Percentiles rank a stretch among this genome's conserved stretches.
phyloP scores from a whole-genome alignment of 2,888 invertebrate species.

The Slavum lentiscoides region DNA sequence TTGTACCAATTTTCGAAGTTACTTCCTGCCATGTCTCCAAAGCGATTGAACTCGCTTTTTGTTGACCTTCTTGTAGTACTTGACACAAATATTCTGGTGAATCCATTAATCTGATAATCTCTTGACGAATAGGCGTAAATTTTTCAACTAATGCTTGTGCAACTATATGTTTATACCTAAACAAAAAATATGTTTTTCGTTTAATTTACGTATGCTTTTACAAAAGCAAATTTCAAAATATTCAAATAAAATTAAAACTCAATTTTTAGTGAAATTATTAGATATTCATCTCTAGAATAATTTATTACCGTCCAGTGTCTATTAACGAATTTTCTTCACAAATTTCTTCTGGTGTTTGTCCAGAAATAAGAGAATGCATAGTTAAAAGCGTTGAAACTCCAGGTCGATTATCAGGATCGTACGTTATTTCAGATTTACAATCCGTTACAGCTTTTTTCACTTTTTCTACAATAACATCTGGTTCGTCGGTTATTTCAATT shows the following conservation, averaged over 20 bases:
- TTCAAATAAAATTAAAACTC: too few relatives aligned
- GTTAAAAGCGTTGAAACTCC: constrained; percentile 88
- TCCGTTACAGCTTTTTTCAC: constrained; percentile 91
- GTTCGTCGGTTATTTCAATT: constrained; percentile 77
- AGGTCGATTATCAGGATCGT: constrained; percentile 75
- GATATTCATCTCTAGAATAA: constrained; percentile 1
- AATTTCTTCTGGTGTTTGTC: constrained; percentile 69
- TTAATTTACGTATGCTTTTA: too few relatives aligned
- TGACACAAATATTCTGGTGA: constrained; percentile 69
- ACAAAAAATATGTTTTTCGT: constrained; percentile 49
- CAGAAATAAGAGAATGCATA: constrained; percentile 78
- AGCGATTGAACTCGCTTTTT: constrained; percentile 68
- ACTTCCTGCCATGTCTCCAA: constrained; percentile 69
- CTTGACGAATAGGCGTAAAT: constrained; percentile 71
- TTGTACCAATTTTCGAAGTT: constrained; percentile 65
- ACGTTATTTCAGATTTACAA: constrained; percentile 80
- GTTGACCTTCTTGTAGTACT: constrained; percentile 68
- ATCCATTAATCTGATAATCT: constrained; percentile 65
- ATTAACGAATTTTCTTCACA: constrained; percentile 68
- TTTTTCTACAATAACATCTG: constrained; percentile 71
- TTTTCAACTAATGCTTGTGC: constrained; percentile 74
- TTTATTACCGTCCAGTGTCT: constrained; percentile 73
- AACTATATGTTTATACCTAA: constrained; percentile 72
- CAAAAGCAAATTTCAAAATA: too few relatives aligned
- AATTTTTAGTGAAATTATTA: too few relatives aligned